These are phyloP conservation scores for Scleropages formosus DNA, from an alignment of 2,797 vertebrate species.

Conservation along the genomic window DNA sequence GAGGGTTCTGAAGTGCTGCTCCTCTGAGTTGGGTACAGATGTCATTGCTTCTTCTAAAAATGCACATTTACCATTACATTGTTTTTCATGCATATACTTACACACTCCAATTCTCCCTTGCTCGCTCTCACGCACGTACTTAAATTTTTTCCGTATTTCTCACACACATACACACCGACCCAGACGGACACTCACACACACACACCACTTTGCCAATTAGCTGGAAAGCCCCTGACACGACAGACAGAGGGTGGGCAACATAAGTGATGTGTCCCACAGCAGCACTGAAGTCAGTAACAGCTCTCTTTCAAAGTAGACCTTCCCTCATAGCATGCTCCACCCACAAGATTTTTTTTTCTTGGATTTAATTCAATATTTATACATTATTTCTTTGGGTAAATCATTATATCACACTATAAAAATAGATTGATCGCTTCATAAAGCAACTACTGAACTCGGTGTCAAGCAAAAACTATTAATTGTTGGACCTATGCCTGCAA, in stretches of 20 bases:
- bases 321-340: conserved; percentile 49
- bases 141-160: too few relatives aligned
- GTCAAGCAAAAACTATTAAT: too few relatives aligned
- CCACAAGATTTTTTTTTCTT: conserved; percentile 22
- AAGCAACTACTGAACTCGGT: too few relatives aligned
- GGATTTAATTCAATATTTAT: not conserved
- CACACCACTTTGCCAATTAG: conserved; percentile 43
- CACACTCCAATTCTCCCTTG: not conserved
- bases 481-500: too few relatives aligned
- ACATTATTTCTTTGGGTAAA: too few relatives aligned
- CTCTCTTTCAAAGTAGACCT: conserved; percentile 52
- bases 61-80: conserved; percentile 22
- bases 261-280: conserved; percentile 60
- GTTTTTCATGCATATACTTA: conserved; percentile 25
- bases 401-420: too few relatives aligned
- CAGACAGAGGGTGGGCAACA: not conserved
- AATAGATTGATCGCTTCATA: too few relatives aligned
- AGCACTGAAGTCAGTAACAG: conserved; percentile 62
- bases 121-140: too few relatives aligned
- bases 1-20: not conserved
- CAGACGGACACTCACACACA: conserved; percentile 1
- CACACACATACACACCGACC: conserved; percentile 20
- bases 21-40: conserved; percentile 36
- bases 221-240: not conserved
- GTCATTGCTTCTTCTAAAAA: conserved; percentile 30